Conservation (phyloP, 1,140 invertebrate genomes). For the Temnothorax nylanderi region DNA sequence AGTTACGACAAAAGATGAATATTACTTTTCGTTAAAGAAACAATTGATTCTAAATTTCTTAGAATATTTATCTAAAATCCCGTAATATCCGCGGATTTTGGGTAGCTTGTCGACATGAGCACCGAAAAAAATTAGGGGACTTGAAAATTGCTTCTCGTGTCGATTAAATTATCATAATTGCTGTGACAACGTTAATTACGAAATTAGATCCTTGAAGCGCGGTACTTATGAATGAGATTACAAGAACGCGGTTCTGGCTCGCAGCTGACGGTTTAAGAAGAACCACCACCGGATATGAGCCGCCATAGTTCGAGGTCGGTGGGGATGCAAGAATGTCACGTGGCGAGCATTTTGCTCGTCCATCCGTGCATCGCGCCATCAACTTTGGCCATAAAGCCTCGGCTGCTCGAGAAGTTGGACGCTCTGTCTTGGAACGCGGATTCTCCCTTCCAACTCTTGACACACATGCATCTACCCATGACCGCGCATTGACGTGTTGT, state of each 20-base stretch:
- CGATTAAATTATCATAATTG: neutral
- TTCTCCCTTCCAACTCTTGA: conserved; percentile 54
- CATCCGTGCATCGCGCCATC: conserved; percentile 60
- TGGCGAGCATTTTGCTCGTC: conserved; percentile 62
- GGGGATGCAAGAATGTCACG: conserved; percentile 56
- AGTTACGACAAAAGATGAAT: neutral
- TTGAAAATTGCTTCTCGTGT: neutral
- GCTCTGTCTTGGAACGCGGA: conserved; percentile 15
- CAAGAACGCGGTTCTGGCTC: conserved; percentile 36
- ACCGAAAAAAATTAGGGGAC: neutral
- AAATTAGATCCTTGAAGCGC: conserved; percentile 17
- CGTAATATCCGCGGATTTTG: neutral
- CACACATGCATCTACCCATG: conserved; percentile 53
- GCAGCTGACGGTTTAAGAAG: conserved; percentile 56
- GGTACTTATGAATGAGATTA: conserved; percentile 40
- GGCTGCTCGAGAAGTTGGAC: conserved; percentile 39
- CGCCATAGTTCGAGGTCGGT: conserved; percentile 8
- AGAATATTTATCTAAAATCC: neutral
- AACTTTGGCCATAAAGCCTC: conserved; percentile 66
- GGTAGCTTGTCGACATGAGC: neutral
- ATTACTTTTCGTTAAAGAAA: neutral
- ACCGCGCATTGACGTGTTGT: conserved; percentile 49
- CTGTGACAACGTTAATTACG: neutral
- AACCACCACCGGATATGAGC: conserved; percentile 51
- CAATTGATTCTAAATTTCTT: neutral